Evolutionary conservation across 2,113 vertebrate genomes (phyloP).

Genomic region (Macquaria australasica): DNA sequence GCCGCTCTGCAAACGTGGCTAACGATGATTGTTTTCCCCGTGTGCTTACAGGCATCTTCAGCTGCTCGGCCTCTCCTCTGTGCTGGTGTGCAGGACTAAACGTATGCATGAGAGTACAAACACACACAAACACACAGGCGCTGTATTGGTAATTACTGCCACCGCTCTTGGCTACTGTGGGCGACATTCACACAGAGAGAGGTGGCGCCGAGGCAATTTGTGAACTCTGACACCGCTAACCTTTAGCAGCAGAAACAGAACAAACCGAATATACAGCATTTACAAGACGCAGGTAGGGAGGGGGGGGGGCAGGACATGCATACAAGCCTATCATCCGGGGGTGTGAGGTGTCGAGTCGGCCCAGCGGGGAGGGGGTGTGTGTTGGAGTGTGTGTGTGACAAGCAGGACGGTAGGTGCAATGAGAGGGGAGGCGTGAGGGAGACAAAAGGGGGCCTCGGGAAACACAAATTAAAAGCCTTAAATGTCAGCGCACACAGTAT

Average conservation of each 20-base stretch:
- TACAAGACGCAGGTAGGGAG: conserved; percentile 74
- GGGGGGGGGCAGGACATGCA: conserved; percentile 82
- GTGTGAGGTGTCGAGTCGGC: conserved; percentile 28
- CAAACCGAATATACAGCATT: conserved; percentile 86
- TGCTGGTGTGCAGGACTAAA: background rate
- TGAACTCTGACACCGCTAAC: conserved; percentile 97
- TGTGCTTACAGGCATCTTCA: background rate
- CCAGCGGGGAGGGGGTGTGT: background rate
- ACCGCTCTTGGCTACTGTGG: conserved; percentile 83
- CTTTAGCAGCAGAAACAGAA: conserved; percentile 89
- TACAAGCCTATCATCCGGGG: conserved; percentile 77
- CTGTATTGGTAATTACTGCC: conserved; percentile 81
- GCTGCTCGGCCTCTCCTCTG: background rate
- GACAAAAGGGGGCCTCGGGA: conserved; percentile 72
- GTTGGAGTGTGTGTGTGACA: conserved; percentile 87
- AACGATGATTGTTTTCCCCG: too few relatives aligned
- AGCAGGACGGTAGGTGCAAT: conserved; percentile 61
- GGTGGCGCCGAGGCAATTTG: conserved; percentile 93
- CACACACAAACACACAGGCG: conserved; percentile 24
- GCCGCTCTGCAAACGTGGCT: too few relatives aligned
- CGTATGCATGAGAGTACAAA: conserved; percentile 44
- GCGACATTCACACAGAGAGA: conserved; percentile 83
- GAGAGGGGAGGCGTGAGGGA: conserved; percentile 67
- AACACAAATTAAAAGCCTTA: conserved; percentile 99
- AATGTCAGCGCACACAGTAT: conserved; percentile 99